Evolutionary conservation across 2,888 invertebrate species (phyloP), one percentile per base, ranked within the genome.

Genomic region (Nymphalis polychloros): DNA sequence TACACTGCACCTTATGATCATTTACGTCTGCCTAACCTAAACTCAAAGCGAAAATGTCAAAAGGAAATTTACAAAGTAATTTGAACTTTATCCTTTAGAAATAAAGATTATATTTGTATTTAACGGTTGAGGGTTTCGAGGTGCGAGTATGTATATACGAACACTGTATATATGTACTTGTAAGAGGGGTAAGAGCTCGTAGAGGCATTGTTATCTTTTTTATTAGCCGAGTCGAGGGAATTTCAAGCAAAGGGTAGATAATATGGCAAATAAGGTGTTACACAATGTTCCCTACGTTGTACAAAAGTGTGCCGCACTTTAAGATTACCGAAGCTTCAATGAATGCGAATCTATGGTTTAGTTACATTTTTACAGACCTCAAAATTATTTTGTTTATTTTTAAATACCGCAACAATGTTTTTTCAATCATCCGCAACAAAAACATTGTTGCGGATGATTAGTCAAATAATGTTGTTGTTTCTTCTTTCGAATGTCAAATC

Each of bases 181-280:
- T 64, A 47, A 61, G 63, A 59, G 53, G 63, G 60, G 55, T 64
- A 49, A 49, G 62, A 47, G 52, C 64, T 59, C 27, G 48, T 35
- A 62, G 60, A 59, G 59, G 59, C 35, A 71, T 69, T 71, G 71
- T 72, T 71, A 72, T 71, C 71, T 64, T 63, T 52, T 71, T 71
- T 69, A 69, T 71, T 69, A 70, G 68, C 71, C 55, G 63, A 63
- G 70, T 63, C 52, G 64, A 63, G 57, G 65, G 59, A 71, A 55
- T 66, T 71, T 52, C 48, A 59, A 64, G 68, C 59, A 64, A 72
- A 68, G 67, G 71, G 71, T 71, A 71, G 67, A 72, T 68, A 71
- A 72, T 69, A 65, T 52, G 65, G 60, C 61, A 62, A 68, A 48
- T 69, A 70, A 68, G 60, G 61, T 63, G 60, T 69, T 69, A 60